Percentiles rank a stretch among this genome's conserved stretches.
Conservation (phyloP, 1,140 invertebrate species). For the Cyphomyrmex costatus region DNA sequence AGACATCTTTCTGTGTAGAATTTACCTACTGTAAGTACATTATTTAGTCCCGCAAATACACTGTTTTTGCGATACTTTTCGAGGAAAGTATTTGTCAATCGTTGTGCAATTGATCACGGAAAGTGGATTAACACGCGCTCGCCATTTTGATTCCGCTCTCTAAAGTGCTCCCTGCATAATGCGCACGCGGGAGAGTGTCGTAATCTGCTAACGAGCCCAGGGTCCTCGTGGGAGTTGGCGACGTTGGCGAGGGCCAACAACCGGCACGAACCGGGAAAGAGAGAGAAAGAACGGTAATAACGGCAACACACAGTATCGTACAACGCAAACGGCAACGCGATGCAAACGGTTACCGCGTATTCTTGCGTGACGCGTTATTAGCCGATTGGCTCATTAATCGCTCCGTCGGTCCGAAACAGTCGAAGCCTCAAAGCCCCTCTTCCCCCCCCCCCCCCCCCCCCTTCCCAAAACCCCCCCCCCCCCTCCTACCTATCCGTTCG, state of each 20-base stretch:
- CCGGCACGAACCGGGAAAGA: background rate
- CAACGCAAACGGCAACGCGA: constrained; percentile 52
- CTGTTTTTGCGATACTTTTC: background rate
- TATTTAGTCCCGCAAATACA: background rate
- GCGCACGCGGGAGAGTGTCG: constrained; percentile 19
- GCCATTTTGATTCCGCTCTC: constrained; percentile 16
- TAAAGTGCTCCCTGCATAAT: constrained; percentile 48
- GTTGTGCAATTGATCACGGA: constrained; percentile 4
- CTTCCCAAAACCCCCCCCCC: constrained; percentile 6
- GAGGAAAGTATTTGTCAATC: constrained; percentile 5
- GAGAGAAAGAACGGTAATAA: constrained; percentile 56
- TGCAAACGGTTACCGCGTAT: constrained; percentile 81
- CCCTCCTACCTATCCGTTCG: constrained; percentile 61
- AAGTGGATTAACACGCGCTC: constrained; percentile 37
- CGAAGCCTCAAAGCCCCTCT: constrained; percentile 67
- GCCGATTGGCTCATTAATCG: constrained; percentile 86
- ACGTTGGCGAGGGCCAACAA: constrained; percentile 39
- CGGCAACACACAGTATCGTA: constrained; percentile 75
- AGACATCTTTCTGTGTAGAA: background rate
- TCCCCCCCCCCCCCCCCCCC: constrained; percentile 14
- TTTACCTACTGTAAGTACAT: background rate
- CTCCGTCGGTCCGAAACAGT: constrained; percentile 83
- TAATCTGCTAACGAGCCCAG: constrained; percentile 67
- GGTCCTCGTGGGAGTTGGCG: constrained; percentile 68
- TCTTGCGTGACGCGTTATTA: constrained; percentile 86